Evolutionary conservation across 1,140 invertebrate genomes (phyloP), one percentile per base, ranked within the genome.

Genomic region (Drosophila eugracilis): DNA sequence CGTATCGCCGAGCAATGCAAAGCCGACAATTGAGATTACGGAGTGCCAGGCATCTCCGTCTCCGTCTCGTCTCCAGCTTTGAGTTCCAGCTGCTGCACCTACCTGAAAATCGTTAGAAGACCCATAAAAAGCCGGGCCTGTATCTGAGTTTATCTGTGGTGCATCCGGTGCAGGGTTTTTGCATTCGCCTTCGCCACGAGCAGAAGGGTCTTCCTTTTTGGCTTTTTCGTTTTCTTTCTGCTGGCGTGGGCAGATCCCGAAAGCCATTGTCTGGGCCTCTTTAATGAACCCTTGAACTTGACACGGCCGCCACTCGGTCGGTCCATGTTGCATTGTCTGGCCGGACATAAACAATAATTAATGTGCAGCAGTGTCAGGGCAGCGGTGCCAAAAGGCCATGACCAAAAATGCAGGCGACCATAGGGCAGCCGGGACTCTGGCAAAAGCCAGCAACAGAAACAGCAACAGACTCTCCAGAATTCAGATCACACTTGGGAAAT

Each of bases 251-350:
- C 44, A 30, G 62, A 17, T 3, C 58, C 37, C 42, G 53, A 44
- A 30, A 37, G 21, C 67, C 57, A 55, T 72, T 72, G 55, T 77
- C 49, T 59, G 52, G 59, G 34, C 21, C 21, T 41, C 62, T 67
- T 76, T 83, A 83, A 83, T 83, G 78, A 83, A 88, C 81, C 76
- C 81, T 85, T 86, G 81, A 86, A 86, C 81, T 86, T 86, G 81
- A 86, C 62, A 78, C 79, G 44, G 79, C 79, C 67, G 73, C 79
- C 62, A 78, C 15, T 34, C n/a, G 12, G 6, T 37, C 53, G 57
- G 54, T 7, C 52, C 58, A 53, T 77, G 81, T 77, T 85, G 81
- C 81, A 86, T 66, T 84, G 79, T 83, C 41, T 74, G 70, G 62
- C 49, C 63, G 66, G 60, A 67, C 78, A 81, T 79, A 66, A 75